These are phyloP conservation scores for Tautogolabrus adspersus DNA, from an alignment of 2,113 vertebrate species.

Conservation along the genomic window DNA sequence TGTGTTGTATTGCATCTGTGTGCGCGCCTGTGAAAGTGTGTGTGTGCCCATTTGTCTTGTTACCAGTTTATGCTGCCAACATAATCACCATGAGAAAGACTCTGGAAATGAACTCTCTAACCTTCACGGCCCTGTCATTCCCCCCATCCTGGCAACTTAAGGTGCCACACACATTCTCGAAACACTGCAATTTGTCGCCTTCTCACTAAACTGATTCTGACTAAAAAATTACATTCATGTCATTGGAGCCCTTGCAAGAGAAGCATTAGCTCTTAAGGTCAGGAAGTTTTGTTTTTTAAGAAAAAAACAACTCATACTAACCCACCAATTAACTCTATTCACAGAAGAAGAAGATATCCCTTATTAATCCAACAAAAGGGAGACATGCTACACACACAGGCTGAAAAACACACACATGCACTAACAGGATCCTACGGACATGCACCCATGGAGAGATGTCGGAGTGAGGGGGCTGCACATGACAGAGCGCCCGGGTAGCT, in stretches of 20 bases:
- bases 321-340: too few relatives aligned
- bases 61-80: slow-evolving; percentile 74
- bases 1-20: not conserved
- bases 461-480: too few relatives aligned
- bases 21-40: slow-evolving; percentile 20
- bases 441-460: too few relatives aligned
- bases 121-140: slow-evolving; percentile 64
- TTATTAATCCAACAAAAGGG: too few relatives aligned
- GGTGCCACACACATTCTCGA: slow-evolving; percentile 1
- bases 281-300: not conserved
- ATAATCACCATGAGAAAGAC: slow-evolving; percentile 80
- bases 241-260: not conserved
- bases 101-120: slow-evolving; percentile 73
- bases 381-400: too few relatives aligned
- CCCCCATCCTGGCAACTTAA: slow-evolving; percentile 44
- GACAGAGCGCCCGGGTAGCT: too few relatives aligned
- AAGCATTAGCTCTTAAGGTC: not conserved
- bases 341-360: too few relatives aligned
- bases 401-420: too few relatives aligned
- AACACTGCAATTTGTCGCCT: not conserved
- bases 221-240: not conserved
- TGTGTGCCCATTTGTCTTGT: slow-evolving; percentile 57
- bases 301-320: too few relatives aligned
- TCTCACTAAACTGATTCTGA: not conserved
- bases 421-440: too few relatives aligned